Base-by-base conservation (phyloP, 2,888 invertebrate genomes). In the Chymomyza procnemis region DNA sequence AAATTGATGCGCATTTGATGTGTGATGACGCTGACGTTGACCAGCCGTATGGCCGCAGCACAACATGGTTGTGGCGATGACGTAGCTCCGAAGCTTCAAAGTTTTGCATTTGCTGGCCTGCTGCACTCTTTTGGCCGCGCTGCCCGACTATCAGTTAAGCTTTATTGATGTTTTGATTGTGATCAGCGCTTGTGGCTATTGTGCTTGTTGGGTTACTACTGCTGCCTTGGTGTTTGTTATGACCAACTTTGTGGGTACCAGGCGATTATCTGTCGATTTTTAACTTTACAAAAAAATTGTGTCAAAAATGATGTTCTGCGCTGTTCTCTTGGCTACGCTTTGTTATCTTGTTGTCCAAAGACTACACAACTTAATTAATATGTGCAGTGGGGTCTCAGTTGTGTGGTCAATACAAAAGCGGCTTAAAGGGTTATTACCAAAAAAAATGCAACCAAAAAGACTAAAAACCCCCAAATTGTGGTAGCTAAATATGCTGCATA, bases 121-220 rank as follows among this genome's bases (percentile, higher is more conserved):
- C 54, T 21, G 41, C 22, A 18, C 56, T 30, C 66, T 12, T 30
- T 30, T n/a, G n/a, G 18, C 54, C 41, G 21, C 62, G 70, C 65
- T 66, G 57, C 65, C 61, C 74, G 77, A 58, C 70, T 76, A 84
- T 86, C 84, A 86, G 86, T 84, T 84, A 84, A 86, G 83, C 81
- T 86, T 84, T 84, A 84, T 84, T 84, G 84, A 84, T 84, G 84
- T 84, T 86, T 84, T 82, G 84, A 84, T 84, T 86, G 79, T 67
- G 81, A 84, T 84, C 84, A 79, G 66, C 69, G 86, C 84, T 80
- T 74, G 75, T 67, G 84, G 84, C 86, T 73, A 78, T 63, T 65
- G 68, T 66, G 61, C 46, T 19, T 52, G 71, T 54, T 59, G 63
- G 59, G 46, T 57, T 52, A 60, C n/a, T 41, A 65, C 71, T 69